phyloP scores from a whole-genome alignment of 2,797 vertebrate species.

The Tolypeutes matacus region DNA sequence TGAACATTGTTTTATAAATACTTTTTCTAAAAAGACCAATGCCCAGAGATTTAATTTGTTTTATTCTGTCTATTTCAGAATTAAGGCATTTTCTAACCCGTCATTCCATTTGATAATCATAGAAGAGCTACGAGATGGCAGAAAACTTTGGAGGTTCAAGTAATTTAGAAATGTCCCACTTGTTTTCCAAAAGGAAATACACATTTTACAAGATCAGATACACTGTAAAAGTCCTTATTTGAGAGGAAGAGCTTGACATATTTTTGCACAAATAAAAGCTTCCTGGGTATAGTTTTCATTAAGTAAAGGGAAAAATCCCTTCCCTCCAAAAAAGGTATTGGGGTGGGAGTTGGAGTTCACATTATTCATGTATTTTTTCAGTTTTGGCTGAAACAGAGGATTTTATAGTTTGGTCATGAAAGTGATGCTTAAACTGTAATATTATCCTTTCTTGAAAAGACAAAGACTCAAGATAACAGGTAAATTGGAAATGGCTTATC shows the following conservation, averaged over 20 bases:
- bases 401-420: neutral
- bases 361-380: neutral
- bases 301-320: neutral
- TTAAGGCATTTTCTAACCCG: slow-evolving; percentile 17
- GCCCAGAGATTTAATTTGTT: neutral
- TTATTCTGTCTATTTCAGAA: neutral
- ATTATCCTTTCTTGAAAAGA: slow-evolving; percentile 23
- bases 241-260: neutral
- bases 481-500: slow-evolving; percentile 25
- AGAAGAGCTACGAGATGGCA: slow-evolving; percentile 19
- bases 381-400: neutral
- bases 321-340: neutral
- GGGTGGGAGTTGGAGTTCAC: neutral
- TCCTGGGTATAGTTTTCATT: neutral
- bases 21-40: slow-evolving; percentile 35
- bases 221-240: neutral
- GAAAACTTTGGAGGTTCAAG: slow-evolving; percentile 30
- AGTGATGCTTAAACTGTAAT: neutral
- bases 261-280: neutral
- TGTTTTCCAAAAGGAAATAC: neutral
- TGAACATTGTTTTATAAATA: slow-evolving; percentile 52
- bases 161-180: slow-evolving; percentile 62
- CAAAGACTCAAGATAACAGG: slow-evolving; percentile 16
- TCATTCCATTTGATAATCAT: neutral
- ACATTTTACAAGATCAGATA: neutral